These are phyloP conservation scores for Gymnarchus niloticus DNA, from an alignment of 2,113 vertebrate genomes.

Conservation along the genomic window DNA sequence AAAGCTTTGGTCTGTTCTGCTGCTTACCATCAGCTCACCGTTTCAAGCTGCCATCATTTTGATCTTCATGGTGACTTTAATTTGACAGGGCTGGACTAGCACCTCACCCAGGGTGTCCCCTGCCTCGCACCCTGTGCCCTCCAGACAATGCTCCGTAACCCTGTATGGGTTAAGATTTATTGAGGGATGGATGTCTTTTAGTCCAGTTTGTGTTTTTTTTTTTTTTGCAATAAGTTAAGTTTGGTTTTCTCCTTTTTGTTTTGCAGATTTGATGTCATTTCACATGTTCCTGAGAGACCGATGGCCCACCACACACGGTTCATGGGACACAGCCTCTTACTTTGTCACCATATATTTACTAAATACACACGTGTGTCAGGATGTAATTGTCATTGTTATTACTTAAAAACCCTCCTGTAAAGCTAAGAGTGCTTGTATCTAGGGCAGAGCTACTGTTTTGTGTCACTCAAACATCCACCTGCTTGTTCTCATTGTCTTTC, in stretches of 20 bases:
- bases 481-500: conserved; percentile 43
- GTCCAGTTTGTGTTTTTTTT: not conserved
- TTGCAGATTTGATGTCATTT: conserved; percentile 38
- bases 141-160: not conserved
- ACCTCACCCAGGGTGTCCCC: not conserved
- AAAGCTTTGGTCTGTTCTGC: not conserved
- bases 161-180: not conserved
- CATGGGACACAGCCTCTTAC: not conserved
- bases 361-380: too few relatives aligned
- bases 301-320: not conserved
- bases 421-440: not conserved
- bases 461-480: not conserved
- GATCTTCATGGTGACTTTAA: not conserved
- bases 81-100: too few relatives aligned
- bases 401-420: not conserved
- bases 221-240: not conserved
- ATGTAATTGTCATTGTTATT: not conserved
- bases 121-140: too few relatives aligned
- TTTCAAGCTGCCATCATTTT: not conserved
- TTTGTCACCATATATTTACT: not conserved
- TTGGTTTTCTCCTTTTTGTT: conserved; percentile 30
- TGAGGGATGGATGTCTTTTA: not conserved
- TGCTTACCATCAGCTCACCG: not conserved
- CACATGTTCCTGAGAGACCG: not conserved
- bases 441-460: not conserved